Percentiles rank a stretch among this genome's conserved stretches.
These are phyloP conservation scores for Anolis apletophallus DNA, from an alignment of 2,797 vertebrate genomes.

Conservation along the genomic window DNA sequence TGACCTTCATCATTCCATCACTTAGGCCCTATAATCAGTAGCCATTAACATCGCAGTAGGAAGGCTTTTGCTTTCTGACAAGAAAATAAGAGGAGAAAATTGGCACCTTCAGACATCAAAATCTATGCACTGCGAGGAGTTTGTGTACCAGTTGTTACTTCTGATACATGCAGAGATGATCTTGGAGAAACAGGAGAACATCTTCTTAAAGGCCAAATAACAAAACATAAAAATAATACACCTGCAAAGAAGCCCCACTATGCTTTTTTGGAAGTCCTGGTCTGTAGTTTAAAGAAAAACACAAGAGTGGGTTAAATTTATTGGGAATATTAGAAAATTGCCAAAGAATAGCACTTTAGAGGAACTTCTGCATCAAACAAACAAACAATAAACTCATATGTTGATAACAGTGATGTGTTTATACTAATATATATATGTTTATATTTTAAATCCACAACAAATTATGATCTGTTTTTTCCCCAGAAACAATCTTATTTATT, in stretches of 20 bases:
- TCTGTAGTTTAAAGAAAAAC: constrained; percentile 9
- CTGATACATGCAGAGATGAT: constrained; percentile 5
- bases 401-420: not conserved
- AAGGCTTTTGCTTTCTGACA: constrained; percentile 30
- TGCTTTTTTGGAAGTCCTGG: not conserved
- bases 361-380: not conserved
- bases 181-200: constrained; percentile 20
- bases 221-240: not conserved
- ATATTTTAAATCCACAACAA: not conserved
- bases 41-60: not conserved
- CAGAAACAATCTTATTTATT: too few species aligned
- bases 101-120: constrained; percentile 18
- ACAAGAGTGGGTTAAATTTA: not conserved
- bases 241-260: constrained; percentile 6
- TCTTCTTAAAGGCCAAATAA: constrained; percentile 2
- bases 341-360: not conserved
- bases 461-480: not conserved
- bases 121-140: constrained; percentile 16
- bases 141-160: not conserved
- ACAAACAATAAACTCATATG: not conserved
- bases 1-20: constrained; percentile 39
- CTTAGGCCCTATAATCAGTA: constrained; percentile 25
- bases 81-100: constrained; percentile 31
- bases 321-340: not conserved
- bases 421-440: not conserved